phyloP scores from a whole-genome alignment of 2,113 vertebrate genomes.

The Phainopepla nitens region DNA sequence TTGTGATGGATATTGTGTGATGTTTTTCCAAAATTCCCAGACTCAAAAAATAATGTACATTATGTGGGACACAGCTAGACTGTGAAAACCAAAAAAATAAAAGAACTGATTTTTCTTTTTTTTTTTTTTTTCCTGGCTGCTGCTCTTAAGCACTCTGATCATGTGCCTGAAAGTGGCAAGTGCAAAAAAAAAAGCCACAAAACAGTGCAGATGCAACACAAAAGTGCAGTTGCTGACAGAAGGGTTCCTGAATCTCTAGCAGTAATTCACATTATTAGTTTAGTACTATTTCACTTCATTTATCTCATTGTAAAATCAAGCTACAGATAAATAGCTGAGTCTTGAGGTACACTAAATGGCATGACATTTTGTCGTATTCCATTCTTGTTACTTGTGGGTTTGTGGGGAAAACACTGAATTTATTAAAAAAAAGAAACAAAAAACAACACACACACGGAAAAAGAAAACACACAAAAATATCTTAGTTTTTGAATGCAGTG shows the following conservation, averaged over 20 bases:
- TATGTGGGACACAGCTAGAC: background rate
- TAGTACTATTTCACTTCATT: background rate
- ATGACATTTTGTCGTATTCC: background rate
- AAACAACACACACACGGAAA: background rate
- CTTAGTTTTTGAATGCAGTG: background rate
- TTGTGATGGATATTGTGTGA: background rate
- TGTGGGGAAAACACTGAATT: background rate
- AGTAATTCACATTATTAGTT: background rate
- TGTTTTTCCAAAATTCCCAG: background rate
- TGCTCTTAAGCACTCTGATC: background rate
- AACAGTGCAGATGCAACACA: background rate
- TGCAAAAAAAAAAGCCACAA: background rate
- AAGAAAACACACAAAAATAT: background rate
- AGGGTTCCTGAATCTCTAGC: background rate
- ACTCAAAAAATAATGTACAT: background rate
- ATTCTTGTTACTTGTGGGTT: background rate
- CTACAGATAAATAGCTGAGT: background rate
- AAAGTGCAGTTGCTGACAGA: background rate
- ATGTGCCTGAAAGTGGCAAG: background rate
- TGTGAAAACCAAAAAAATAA: background rate
- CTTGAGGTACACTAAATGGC: background rate
- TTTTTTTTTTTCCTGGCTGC: background rate
- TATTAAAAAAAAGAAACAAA: background rate
- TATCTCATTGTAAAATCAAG: background rate
- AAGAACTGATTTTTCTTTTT: background rate